Evolutionary conservation across 2,797 vertebrate genomes (phyloP), one percentile per base, ranked within the genome.

Genomic region (Carapus acus): DNA sequence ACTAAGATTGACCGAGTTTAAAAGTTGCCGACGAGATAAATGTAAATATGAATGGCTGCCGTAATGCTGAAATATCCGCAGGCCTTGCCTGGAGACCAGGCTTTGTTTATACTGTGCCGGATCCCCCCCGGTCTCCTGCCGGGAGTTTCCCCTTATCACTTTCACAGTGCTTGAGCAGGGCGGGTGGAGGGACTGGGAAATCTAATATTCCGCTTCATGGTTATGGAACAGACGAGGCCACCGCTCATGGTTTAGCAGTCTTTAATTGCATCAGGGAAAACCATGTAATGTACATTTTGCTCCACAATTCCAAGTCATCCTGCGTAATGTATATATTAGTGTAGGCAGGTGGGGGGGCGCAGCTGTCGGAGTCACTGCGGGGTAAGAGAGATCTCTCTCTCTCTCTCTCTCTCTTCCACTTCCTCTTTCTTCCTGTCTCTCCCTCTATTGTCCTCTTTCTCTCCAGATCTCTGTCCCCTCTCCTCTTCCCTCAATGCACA

Each of bases 201-300:
- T 81, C 57, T 71, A 82, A 80, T 81, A 80, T 79, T 78, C 67
- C 36, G 70, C 74, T 83, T 77, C 75, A 78, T 76, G 75, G 74
- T 80, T 73, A 72, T 68, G 62, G 65, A 70, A 54, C 73, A 74
- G 58, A 71, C 65, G 39, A 61, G 61, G 78, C 70, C 53, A 66
- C 68, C 54, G 69, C 67, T 76, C 67, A 75, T 69, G 79, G 67
- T 72, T 81, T 78, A 71, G 66, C 58, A 65, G 54, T 47, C 69
- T 77, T 83, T 80, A 79, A 81, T 82, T 82, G 69, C 81, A 77
- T 79, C 74, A 69, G 71, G 74, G 81, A 78, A 77, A 83, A 74
- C 54, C 63, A 71, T 75, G 68, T 65, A 62, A 79, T 74, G 69
- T 77, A 77, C 57, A 67, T 79, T 80, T 68, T 69, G 66, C 68